Conservation (phyloP, 2,797 vertebrate genomes). For the Columba guinea region DNA sequence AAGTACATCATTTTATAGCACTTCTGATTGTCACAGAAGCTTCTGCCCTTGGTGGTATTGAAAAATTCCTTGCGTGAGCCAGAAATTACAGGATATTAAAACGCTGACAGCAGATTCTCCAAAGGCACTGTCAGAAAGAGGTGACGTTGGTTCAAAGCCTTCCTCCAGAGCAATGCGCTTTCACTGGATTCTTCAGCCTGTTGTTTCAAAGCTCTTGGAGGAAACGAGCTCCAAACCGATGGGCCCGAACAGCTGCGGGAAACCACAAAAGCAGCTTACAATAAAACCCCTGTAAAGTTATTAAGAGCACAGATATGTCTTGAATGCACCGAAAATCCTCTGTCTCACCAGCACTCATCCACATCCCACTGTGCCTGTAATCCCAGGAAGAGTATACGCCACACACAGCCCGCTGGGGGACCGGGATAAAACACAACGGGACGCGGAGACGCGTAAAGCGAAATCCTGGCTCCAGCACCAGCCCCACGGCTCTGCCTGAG, state of each 20-base stretch:
- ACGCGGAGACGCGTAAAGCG: background rate
- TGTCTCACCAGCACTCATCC: constrained; percentile 16
- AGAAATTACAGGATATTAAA: constrained; percentile 14
- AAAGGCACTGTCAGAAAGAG: background rate
- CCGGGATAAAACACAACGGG: rapidly evolving
- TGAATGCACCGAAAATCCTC: constrained; percentile 47
- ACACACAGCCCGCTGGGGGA: rapidly evolving
- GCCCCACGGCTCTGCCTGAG: background rate
- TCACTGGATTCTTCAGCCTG: background rate
- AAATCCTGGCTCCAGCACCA: background rate
- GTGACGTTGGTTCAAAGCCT: background rate
- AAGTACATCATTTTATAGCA: background rate
- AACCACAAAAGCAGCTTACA: constrained; percentile 52
- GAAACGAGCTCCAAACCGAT: background rate
- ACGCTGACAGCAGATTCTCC: background rate
- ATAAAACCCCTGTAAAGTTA: constrained; percentile 40
- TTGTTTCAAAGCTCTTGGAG: background rate
- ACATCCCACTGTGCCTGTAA: background rate
- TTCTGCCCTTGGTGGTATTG: background rate
- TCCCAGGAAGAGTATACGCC: background rate
- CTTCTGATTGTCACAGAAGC: background rate
- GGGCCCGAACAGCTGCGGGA: rapidly evolving
- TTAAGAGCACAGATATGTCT: constrained; percentile 19
- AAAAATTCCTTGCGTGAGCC: background rate
- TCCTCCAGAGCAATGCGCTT: background rate